Evolutionary conservation across 2,113 vertebrate species (phyloP).

Genomic region (Grammomys surdaster): DNA sequence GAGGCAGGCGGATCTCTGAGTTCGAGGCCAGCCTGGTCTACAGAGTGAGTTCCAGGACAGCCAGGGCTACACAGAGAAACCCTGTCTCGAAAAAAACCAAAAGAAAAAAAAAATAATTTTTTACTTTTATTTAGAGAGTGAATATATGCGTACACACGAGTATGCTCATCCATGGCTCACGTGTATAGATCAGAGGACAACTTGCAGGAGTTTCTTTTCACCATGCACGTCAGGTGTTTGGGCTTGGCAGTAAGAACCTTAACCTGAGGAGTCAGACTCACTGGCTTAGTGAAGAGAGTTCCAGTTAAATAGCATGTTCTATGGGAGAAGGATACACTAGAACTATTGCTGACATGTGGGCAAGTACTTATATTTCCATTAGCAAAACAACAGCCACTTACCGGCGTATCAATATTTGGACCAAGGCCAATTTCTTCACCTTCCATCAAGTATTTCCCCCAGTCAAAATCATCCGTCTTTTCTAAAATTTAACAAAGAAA

Average conservation of each 20-base stretch:
- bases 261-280: not conserved
- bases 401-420: conserved; percentile 92
- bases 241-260: not conserved
- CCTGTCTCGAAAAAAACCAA: too few species aligned
- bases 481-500: conserved; percentile 85
- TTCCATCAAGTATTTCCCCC: conserved; percentile 96
- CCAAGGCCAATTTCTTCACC: conserved; percentile 93
- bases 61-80: too few species aligned
- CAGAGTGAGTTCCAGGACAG: too few species aligned
- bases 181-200: not conserved
- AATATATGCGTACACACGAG: not conserved
- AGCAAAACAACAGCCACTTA: conserved; percentile 87
- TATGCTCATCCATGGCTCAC: not conserved
- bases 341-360: not conserved
- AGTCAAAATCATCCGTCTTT: conserved; percentile 94
- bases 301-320: not conserved
- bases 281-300: not conserved
- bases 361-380: not conserved
- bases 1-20: too few species aligned
- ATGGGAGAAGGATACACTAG: not conserved
- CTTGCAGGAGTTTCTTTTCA: not conserved
- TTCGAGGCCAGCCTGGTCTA: too few species aligned
- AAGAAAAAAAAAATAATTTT: not conserved
- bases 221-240: not conserved
- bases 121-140: not conserved